These are phyloP conservation scores for Elachura formosa DNA, from an alignment of 2,113 vertebrate genomes.

Conservation along the genomic window DNA sequence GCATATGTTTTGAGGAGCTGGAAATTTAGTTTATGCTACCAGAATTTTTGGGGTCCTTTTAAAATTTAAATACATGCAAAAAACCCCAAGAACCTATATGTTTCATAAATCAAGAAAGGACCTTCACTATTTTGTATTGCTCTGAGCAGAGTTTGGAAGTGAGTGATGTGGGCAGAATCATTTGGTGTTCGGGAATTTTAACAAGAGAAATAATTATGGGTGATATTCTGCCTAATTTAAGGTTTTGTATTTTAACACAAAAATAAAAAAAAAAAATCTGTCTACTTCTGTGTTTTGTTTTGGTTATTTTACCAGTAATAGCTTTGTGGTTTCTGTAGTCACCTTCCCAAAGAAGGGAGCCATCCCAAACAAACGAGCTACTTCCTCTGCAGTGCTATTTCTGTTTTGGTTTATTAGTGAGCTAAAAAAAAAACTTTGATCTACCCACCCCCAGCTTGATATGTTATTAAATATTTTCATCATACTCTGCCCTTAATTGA, in stretches of 20 bases:
- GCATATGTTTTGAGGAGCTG: neutral
- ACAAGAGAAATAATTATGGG: neutral
- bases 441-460: neutral
- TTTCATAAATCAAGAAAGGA: neutral
- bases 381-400: neutral
- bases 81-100: rapidly evolving
- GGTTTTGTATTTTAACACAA: neutral
- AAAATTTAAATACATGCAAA: neutral
- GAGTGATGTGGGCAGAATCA: neutral
- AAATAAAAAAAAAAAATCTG: neutral
- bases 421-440: neutral
- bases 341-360: neutral
- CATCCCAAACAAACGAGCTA: neutral
- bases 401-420: neutral
- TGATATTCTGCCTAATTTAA: neutral
- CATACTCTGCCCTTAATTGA: neutral
- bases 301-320: neutral
- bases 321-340: neutral
- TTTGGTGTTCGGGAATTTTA: neutral
- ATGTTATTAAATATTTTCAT: neutral
- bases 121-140: neutral
- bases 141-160: neutral
- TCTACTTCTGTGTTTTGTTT: neutral
- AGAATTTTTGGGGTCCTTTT: neutral
- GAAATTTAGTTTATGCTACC: neutral